Percentiles rank a stretch among this genome's conserved stretches.
Conservation (phyloP, 2,888 invertebrate species). For the Troilus luridus region DNA sequence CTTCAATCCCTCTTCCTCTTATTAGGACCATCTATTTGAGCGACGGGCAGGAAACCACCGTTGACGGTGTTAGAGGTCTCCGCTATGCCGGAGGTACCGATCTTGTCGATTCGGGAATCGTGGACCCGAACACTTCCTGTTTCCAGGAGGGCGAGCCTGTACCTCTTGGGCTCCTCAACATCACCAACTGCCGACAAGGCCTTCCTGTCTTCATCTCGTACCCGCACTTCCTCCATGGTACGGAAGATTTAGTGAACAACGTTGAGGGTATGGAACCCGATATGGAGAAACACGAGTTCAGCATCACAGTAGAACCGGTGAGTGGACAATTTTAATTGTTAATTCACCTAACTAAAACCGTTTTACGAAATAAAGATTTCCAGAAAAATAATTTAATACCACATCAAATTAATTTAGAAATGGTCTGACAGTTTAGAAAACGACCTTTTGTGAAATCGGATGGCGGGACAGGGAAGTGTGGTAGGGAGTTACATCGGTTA, state of each 20-base stretch:
- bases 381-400: no score
- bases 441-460: no score
- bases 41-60: conserved; percentile 74
- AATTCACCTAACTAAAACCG: neutral
- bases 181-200: conserved; percentile 82
- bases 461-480: no score
- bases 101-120: conserved; percentile 74
- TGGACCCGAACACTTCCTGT: conserved; percentile 75
- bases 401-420: no score
- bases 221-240: conserved; percentile 87
- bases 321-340: conserved; percentile 58
- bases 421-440: no score
- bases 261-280: conserved; percentile 81
- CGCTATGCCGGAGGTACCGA: conserved; percentile 75
- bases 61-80: conserved; percentile 74
- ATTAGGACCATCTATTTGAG: conserved; percentile 76
- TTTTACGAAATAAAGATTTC: no score
- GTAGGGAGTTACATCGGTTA: no score
- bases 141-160: conserved; percentile 77
- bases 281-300: conserved; percentile 81
- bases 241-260: conserved; percentile 75
- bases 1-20: neutral
- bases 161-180: conserved; percentile 82
- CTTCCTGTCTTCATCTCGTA: conserved; percentile 88
- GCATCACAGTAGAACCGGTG: conserved; percentile 71